Base-by-base conservation (phyloP, 2,797 vertebrate genomes). In the Lophotriccus pileatus region DNA sequence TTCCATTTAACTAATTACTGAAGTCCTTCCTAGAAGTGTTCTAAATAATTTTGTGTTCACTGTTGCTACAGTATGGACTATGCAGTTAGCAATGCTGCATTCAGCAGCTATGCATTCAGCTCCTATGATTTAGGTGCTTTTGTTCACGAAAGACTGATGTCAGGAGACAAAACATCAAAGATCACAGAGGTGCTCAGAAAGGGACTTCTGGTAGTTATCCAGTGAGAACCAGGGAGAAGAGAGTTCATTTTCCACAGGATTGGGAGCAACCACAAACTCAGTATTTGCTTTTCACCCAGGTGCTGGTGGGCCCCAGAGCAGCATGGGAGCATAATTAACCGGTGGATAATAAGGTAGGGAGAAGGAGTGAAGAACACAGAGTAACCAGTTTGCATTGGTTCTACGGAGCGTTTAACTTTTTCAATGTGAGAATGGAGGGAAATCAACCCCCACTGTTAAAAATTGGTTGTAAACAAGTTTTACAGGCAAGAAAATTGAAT, bases 101-200 rank as follows among this genome's bases (percentile, higher is more conserved):
- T n/a, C n/a, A n/a, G n/a, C n/a, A n/a, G n/a, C n/a, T n/a, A n/a
- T 96, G 80, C 64, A 87, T 95, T 91, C 79, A 66, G 23, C 22
- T 95, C 9, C 69, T 85, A 5, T 75, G 22, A 53, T 43, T 87
- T 87, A 74, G 30, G 19, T 21, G 30, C 27, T 41, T 95, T 87
- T 3, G 2, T 73, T 93, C 59, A 25, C 88, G 55, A 76, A 80
- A 82, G 52, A 21, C n/a, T 66, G 52, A 75, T 1, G 1, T 78
- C 80, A 69, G 73, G 62, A 69, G 41, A 73, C 7, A 87, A 53
- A 91, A 78, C 68, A 52, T 83, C 58, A 81, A 87, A 93, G 58
- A 75, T 95, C 80, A 69, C 41, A 72, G 66, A 84, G 37, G 13
- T 28, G 21, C 18, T 93, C 39, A 77, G 47, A 87, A 87, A 79